Conservation (phyloP, 2,113 vertebrate species). For the Stictonetta naevosa region DNA sequence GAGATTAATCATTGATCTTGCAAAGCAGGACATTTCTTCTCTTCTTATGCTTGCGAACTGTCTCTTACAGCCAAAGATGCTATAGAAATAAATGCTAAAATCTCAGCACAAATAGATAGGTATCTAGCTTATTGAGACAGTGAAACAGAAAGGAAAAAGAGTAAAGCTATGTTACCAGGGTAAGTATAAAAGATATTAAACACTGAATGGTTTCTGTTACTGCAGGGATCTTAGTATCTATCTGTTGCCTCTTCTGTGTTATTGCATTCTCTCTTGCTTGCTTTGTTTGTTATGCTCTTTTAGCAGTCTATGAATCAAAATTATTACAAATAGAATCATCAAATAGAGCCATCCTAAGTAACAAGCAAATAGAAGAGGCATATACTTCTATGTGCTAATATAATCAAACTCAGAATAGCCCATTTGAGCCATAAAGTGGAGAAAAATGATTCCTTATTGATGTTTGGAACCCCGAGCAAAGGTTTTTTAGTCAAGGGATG, state of each 20-base stretch:
- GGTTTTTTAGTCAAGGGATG: neutral
- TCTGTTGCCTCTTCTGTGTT: neutral
- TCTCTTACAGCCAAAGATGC: neutral
- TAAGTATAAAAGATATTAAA: neutral
- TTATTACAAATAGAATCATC: neutral
- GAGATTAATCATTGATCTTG: neutral
- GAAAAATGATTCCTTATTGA: neutral
- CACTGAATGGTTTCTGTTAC: neutral
- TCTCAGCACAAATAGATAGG: neutral
- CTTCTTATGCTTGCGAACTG: neutral
- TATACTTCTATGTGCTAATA: neutral
- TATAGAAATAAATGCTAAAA: neutral
- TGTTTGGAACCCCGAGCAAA: neutral
- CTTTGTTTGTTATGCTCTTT: neutral
- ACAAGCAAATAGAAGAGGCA: neutral
- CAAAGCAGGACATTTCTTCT: neutral
- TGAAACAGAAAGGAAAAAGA: neutral
- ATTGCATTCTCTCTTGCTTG: neutral
- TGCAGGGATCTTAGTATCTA: fast-evolving
- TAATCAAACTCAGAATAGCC: neutral
- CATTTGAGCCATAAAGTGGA: neutral
- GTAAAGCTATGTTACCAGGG: neutral
- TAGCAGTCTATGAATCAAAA: neutral
- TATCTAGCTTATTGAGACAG: neutral
- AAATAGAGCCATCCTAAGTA: neutral